Conservation (phyloP, 2,888 invertebrate species). For the Synergus japonicus region DNA sequence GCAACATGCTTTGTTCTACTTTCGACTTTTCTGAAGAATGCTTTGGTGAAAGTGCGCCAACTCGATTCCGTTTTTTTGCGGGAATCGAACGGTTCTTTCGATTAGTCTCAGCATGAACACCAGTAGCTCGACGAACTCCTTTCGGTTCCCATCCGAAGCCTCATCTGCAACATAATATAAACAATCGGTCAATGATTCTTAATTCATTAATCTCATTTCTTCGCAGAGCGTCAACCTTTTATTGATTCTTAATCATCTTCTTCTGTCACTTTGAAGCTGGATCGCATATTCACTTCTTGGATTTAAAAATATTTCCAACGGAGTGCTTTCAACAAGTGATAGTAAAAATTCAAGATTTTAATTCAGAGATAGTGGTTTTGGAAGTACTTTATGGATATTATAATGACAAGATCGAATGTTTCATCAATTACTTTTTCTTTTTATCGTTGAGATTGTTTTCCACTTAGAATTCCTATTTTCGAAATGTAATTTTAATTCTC, state of each 20-base stretch:
- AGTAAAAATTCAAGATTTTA: neutral
- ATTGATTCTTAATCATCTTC: neutral
- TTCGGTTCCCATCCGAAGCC: neutral
- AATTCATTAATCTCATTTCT: neutral
- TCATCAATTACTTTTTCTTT: neutral
- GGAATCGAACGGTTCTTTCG: neutral
- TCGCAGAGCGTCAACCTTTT: neutral
- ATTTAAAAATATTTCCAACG: neutral
- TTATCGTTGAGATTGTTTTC: neutral
- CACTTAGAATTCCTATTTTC: neutral
- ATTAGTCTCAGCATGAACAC: neutral
- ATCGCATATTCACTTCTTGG: neutral
- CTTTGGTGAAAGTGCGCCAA: conserved; percentile 30
- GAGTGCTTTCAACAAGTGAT: too few species aligned
- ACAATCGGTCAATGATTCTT: neutral
- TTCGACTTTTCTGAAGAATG: conserved; percentile 11
- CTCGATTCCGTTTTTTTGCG: conserved; percentile 14
- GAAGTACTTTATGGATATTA: too few species aligned
- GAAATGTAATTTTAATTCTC: neutral
- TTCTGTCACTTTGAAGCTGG: neutral
- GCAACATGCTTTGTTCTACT: conserved; percentile 23
- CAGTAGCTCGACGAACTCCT: conserved; percentile 20
- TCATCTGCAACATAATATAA: neutral
- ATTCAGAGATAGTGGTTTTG: too few species aligned
- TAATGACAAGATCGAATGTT: neutral